phyloP scores from a whole-genome alignment of 2,797 vertebrate genomes.

The Meda fulgida region DNA sequence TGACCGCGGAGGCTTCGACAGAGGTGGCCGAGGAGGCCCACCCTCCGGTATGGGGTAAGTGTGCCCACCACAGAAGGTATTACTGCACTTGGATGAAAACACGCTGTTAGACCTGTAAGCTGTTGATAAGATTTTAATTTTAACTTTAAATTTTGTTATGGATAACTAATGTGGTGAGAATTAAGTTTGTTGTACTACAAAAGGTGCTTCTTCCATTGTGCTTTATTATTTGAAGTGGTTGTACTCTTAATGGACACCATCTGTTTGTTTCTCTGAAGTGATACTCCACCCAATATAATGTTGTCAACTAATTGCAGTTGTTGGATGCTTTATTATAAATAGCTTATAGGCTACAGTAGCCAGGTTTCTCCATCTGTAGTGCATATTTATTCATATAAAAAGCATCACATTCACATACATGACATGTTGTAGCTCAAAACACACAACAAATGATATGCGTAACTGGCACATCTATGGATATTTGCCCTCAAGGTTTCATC shows the following conservation, averaged over 20 bases:
- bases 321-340: neutral
- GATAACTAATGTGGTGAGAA: neutral
- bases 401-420: neutral
- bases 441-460: neutral
- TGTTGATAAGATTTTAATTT: neutral
- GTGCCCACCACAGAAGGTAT: conserved; percentile 79
- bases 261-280: conserved; percentile 6
- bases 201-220: neutral
- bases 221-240: neutral
- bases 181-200: neutral
- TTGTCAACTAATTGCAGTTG: neutral
- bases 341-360: neutral
- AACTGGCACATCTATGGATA: neutral
- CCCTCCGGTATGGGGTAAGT: conserved; percentile 85
- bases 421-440: neutral
- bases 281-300: neutral
- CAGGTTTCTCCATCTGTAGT: neutral
- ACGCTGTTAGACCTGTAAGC: neutral
- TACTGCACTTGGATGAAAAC: conserved; percentile 19
- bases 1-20: conserved; percentile 67
- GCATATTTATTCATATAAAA: neutral
- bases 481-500: conserved; percentile 11
- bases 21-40: conserved; percentile 78
- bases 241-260: neutral
- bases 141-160: neutral